Conservation (phyloP, 1,140 invertebrate genomes). For the Zaprionus inermis region DNA sequence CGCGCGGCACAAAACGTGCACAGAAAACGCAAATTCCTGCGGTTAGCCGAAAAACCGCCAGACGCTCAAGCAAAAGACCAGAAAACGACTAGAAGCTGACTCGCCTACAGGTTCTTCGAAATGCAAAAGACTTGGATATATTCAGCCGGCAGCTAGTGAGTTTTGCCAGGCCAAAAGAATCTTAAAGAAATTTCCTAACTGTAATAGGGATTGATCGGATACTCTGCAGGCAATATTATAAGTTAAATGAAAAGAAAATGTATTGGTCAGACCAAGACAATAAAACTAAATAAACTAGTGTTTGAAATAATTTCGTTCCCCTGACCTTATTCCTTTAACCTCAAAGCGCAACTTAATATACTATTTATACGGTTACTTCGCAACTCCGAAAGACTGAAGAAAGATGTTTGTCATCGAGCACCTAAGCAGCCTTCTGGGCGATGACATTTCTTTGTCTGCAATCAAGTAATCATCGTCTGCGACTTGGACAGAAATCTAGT, state of each 20-base stretch:
- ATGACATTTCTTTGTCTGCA: background rate
- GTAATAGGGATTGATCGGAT: no score
- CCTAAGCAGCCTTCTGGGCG: constrained; percentile 8
- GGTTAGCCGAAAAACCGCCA: constrained; percentile 49
- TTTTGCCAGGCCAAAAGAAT: no score
- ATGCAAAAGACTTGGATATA: background rate
- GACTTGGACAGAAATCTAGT: constrained; percentile 14
- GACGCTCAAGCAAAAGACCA: constrained; percentile 38
- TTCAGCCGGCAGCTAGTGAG: no score
- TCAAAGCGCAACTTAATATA: background rate
- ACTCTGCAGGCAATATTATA: no score
- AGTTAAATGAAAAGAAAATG: no score
- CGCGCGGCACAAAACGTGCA: constrained; percentile 69
- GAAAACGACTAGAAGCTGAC: constrained; percentile 26
- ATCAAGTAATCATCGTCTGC: constrained; percentile 18
- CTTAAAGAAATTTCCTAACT: no score
- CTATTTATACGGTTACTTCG: background rate
- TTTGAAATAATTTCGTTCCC: no score
- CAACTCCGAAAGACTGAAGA: background rate
- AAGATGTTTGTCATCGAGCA: background rate
- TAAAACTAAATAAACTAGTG: no score
- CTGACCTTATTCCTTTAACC: background rate
- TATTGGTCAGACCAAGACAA: no score
- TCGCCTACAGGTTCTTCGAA: background rate
- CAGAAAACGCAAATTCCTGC: constrained; percentile 69